Evolutionary conservation across 2,888 invertebrate genomes (phyloP).

Genomic region (Leptinotarsa peninsularis): DNA sequence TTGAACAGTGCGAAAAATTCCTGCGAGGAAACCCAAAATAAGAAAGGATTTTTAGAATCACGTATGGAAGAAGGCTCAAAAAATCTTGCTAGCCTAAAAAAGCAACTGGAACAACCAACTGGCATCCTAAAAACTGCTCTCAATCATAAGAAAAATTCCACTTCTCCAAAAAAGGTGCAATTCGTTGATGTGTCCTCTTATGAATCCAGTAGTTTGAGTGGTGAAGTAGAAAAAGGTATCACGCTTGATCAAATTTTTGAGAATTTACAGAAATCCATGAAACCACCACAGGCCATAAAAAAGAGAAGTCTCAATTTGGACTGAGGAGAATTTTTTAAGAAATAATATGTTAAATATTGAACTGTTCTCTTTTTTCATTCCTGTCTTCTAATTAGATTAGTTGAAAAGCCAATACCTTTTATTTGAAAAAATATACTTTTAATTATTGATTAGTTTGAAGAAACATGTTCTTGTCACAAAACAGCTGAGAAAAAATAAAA

Average conservation of each 20-base stretch:
- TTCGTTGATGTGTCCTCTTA: constrained; percentile 57
- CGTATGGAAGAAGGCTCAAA: neutral
- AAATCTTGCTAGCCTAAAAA: neutral
- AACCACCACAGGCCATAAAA: neutral
- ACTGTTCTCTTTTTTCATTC: neutral
- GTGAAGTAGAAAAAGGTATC: neutral
- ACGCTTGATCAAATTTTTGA: constrained; percentile 16
- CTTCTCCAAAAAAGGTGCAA: constrained; percentile 60
- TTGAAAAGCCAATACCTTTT: no score
- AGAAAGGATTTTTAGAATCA: neutral
- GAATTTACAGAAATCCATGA: constrained; percentile 12
- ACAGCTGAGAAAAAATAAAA: no score
- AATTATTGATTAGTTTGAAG: no score
- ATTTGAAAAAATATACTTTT: no score
- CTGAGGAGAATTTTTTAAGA: neutral
- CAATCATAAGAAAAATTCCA: neutral
- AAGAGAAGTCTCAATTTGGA: constrained; percentile 23
- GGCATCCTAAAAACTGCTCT: constrained; percentile 18
- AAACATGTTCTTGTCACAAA: no score
- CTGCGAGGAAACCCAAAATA: neutral
- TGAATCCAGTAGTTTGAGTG: constrained; percentile 51
- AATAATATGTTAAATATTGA: neutral
- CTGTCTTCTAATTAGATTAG: neutral
- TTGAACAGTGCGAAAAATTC: neutral
- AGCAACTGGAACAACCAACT: constrained; percentile 11